Base-by-base conservation (phyloP, 1,140 invertebrate species). In the Macrobrachium rosenbergii region DNA sequence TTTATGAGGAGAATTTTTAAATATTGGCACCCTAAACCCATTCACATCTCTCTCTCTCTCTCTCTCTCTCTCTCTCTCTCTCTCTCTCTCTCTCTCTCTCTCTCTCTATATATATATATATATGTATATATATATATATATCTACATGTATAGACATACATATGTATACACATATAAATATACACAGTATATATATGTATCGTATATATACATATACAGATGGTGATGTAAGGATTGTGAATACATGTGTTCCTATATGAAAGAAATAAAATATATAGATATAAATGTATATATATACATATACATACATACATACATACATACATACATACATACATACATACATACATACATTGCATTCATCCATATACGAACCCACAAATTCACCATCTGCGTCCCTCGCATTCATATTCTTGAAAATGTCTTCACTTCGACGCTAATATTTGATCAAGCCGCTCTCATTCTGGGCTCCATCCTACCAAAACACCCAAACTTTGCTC, bases 11-110 rank as follows among this genome's bases (percentile, higher is more conserved):
- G 3, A 37, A 37, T 37, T 37, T 37, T 3, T 3, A 37, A 2
- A 37, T 37, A 37, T 37, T 37, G 28, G 28, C 3, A 37, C 28
- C 28, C 28, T n/a, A n/a, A n/a, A 37, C 28, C 28, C 69, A 14
- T 23, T 23, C 69, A 11, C 69, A n/a, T n/a, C 69, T 23, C 69
- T 73, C 69, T 73, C 69, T 73, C 69, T 73, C 69, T 73, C 69
- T 23, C 69, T 73, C 21, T 16, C 69, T 19, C 69, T 2, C 21
- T 16, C 69, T 23, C 69, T 73, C 69, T 73, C 69, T 73, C 69
- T 73, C 69, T 73, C 69, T 23, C 69, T 73, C 69, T 73, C 69
- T 73, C 69, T 73, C 69, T 73, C 69, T 23, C 69, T 73, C 21
- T 16, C 69, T 19, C 69, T 2, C 21, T 16, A 19, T 73, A 19